These are phyloP conservation scores for Acanthisitta chloris DNA, from an alignment of 2,113 vertebrate genomes.

Conservation along the genomic window DNA sequence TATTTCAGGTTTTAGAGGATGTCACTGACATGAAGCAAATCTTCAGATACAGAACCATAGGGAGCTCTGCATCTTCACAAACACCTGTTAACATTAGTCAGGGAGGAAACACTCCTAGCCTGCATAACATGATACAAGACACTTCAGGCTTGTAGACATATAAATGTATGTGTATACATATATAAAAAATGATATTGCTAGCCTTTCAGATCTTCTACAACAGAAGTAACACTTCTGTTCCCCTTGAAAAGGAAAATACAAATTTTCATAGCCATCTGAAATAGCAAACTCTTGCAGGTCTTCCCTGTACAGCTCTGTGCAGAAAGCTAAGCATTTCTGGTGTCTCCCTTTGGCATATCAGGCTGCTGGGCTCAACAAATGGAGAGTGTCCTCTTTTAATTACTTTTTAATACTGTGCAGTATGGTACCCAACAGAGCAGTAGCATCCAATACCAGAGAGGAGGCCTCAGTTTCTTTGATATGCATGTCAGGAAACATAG, in stretches of 20 bases:
- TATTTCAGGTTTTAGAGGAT: background rate
- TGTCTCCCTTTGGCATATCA: fast-evolving
- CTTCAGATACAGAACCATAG: background rate
- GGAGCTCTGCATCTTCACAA: background rate
- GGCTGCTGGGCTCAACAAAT: background rate
- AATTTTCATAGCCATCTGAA: background rate
- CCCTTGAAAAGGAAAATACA: background rate
- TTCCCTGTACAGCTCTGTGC: background rate
- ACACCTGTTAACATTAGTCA: fast-evolving
- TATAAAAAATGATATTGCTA: background rate
- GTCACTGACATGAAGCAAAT: background rate
- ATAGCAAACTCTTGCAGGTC: background rate
- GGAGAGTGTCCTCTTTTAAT: background rate
- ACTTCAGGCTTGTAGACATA: background rate
- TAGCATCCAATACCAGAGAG: background rate
- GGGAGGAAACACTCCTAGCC: background rate
- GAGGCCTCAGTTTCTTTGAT: background rate
- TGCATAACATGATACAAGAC: background rate
- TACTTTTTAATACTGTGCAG: background rate
- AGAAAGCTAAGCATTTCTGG: background rate
- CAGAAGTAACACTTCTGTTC: background rate
- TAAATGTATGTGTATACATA: background rate
- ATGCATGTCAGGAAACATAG: background rate
- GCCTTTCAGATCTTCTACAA: background rate
- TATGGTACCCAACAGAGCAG: background rate